Conservation (phyloP, 2,113 vertebrate genomes). For the Micromys minutus region DNA sequence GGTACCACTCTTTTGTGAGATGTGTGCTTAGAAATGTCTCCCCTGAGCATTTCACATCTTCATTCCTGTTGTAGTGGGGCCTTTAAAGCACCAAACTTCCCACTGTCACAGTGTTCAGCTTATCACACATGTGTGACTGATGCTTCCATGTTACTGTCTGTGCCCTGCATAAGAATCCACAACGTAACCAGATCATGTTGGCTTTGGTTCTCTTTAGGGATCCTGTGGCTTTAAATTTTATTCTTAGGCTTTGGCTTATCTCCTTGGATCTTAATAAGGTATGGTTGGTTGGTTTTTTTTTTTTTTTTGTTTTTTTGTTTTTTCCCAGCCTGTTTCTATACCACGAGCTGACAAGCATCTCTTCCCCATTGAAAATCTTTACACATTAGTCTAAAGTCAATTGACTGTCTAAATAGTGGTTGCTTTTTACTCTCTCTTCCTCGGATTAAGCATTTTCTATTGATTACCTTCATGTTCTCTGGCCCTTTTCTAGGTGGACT, state of each 20-base stretch:
- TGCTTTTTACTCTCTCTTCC: not conserved
- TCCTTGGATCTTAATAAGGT: not conserved
- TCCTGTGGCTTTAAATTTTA: not conserved
- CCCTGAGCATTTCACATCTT: not conserved
- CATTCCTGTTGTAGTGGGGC: not conserved
- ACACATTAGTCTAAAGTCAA: constrained; percentile 15
- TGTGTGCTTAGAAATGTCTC: not conserved
- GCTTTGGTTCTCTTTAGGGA: not conserved
- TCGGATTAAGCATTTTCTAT: constrained; percentile 22
- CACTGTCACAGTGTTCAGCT: not conserved
- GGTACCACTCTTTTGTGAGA: not conserved
- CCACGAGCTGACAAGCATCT: not conserved
- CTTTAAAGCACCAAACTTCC: not conserved
- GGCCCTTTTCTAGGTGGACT: not conserved
- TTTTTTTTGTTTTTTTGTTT: not conserved
- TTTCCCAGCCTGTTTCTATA: not conserved
- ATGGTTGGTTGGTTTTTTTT: not conserved
- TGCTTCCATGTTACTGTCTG: not conserved
- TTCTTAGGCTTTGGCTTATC: not conserved
- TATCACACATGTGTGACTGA: not conserved
- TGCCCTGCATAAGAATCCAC: not conserved
- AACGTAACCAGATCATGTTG: not conserved
- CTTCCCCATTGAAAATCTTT: not conserved
- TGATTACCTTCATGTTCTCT: not conserved
- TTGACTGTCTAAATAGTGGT: not conserved